Base-by-base conservation (phyloP, 2,113 vertebrate genomes). In the Prochilodus magdalenae region DNA sequence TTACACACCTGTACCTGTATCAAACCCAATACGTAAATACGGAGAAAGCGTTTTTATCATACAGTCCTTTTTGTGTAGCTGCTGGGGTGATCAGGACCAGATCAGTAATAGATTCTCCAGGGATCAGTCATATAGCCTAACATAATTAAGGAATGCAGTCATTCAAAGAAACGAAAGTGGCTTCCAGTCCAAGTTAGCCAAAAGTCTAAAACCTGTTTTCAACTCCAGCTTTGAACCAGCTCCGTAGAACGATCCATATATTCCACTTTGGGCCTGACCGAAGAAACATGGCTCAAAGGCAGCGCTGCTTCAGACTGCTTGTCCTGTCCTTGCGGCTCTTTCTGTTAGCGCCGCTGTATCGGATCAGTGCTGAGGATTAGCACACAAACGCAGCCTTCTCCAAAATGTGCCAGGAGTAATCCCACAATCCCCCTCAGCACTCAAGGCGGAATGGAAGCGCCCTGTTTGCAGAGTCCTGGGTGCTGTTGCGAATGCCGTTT, bases 291-390 rank as follows among this genome's bases (percentile, higher is more conserved):
- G 65, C 30, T 67, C 29, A 67, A 30, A 67, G 65, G 16, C 29
- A 67, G 16, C 15, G 8, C 65, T 33, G 65, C 16, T 30, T 18
- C 29, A 22, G 66, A 69, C 15, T 40, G 24, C 24, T 1, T 13
- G 57, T 60, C 57, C 57, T 60, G n/a, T 26, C 57, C 57, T 60
- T 69, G 66, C 3, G 16, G 33, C 14, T 44, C 33, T 67, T 30
- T 65, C 62, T 16, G 26, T 30, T 14, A 44, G 65, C 4, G 15
- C 30, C 15, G 16, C 65, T 36, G 0, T 67, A 33, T 36, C 29
- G 11, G 65, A 67, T 67, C 55, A 57, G 57, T 26, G 57, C 57
- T 60, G 57, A 40, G 33, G 33, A 69, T 69, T 69, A 69, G 33
- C 65, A 60, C 57, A 60, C 57, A 60, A n/a, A 60, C 57, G 20